Evolutionary conservation across 1,140 invertebrate species (phyloP).

Genomic region (Luehdorfia chinensis): DNA sequence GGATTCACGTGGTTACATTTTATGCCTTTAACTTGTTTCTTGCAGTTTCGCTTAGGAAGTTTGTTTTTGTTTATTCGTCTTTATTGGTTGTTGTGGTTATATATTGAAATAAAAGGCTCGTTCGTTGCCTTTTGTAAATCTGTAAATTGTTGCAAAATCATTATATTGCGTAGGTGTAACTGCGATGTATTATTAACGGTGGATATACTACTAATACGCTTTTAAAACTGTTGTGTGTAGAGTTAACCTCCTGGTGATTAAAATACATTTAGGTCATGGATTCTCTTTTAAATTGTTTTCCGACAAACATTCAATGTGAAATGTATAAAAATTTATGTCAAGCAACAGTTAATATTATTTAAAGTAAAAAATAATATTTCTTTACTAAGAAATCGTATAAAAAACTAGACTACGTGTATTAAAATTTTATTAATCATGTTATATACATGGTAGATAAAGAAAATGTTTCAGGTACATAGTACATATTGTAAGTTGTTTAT

Average conservation of each 20-base stretch:
- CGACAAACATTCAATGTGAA: not conserved
- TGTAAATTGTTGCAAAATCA: conserved; percentile 24
- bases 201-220: not conserved
- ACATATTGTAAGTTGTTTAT: too few relatives aligned
- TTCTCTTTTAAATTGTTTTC: not conserved
- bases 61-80: not conserved
- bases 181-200: not conserved
- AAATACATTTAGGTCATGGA: conserved; percentile 5
- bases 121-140: conserved; percentile 20
- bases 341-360: too few relatives aligned
- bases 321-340: too few relatives aligned
- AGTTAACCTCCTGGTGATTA: not conserved
- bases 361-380: too few relatives aligned
- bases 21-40: too few relatives aligned
- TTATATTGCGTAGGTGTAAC: conserved; percentile 19
- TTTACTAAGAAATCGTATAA: too few relatives aligned
- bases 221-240: conserved; percentile 2
- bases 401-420: too few relatives aligned
- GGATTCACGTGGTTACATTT: too few relatives aligned
- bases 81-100: not conserved
- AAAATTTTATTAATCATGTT: too few relatives aligned
- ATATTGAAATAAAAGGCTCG: conserved; percentile 20
- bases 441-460: too few relatives aligned
- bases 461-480: too few relatives aligned
- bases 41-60: too few relatives aligned